Conservation (phyloP, 2,113 vertebrate genomes). For the Platycercus adscitus region DNA sequence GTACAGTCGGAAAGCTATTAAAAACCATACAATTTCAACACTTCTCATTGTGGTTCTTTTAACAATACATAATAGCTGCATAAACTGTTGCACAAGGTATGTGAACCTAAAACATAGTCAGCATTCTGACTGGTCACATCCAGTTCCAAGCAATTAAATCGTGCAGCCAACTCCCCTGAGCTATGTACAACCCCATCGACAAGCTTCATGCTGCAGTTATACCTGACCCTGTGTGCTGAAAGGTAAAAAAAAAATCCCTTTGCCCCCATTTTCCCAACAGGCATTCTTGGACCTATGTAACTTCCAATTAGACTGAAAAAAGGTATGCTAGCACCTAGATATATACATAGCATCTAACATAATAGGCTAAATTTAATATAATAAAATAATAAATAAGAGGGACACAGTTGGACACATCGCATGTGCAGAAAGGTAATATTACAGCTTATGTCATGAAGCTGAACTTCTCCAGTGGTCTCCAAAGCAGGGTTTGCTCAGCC, state of each 20-base stretch:
- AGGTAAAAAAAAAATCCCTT: neutral
- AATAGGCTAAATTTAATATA: neutral
- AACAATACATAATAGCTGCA: neutral
- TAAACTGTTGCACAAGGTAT: neutral
- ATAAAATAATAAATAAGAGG: neutral
- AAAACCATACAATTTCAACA: neutral
- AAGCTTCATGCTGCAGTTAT: neutral
- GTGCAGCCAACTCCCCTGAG: neutral
- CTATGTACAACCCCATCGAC: neutral
- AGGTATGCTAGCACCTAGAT: neutral
- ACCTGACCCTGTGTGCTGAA: accelerated
- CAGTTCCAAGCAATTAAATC: neutral
- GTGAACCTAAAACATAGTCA: neutral
- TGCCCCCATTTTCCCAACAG: accelerated
- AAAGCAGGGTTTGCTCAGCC: neutral
- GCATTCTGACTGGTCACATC: neutral
- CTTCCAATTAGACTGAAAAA: neutral
- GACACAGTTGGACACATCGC: accelerated
- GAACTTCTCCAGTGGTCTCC: neutral
- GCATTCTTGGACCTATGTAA: neutral
- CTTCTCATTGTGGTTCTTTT: neutral
- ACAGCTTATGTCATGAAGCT: neutral
- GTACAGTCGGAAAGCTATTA: neutral
- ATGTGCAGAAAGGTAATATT: neutral
- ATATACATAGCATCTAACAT: neutral